A percentile compares a stretch with the other conserved stretches of the same genome.
Evolutionary conservation across 37 sponge, comb jelly and placozoan genomes (phyloP).

Genomic region (Petrosia ficiformis): DNA sequence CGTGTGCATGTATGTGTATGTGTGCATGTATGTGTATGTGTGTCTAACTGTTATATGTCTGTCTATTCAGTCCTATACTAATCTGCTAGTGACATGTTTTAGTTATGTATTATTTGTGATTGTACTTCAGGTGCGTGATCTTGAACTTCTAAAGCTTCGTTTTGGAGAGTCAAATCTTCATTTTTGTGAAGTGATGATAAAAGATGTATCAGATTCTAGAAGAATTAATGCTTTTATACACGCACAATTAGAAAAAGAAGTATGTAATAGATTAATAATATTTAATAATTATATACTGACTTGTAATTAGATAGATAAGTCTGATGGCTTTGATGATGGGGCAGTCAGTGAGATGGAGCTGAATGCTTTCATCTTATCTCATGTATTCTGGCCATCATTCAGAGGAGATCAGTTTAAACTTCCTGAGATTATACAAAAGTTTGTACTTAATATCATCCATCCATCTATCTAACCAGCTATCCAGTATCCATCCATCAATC

Average conservation of each 20-base stretch:
- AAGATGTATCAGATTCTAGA: slow-evolving; percentile 86
- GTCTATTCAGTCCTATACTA: too few species aligned
- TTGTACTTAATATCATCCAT: neutral
- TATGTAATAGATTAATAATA: too few species aligned
- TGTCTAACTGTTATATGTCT: too few species aligned
- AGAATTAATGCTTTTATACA: slow-evolving; percentile 52
- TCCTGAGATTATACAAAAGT: slow-evolving; percentile 65
- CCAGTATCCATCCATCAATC: too few species aligned
- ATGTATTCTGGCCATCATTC: slow-evolving; percentile 91
- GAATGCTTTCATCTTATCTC: slow-evolving; percentile 82
- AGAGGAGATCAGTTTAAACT: slow-evolving; percentile 73
- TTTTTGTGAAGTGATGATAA: slow-evolving; percentile 93
- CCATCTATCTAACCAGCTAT: too few species aligned
- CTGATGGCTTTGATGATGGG: neutral
- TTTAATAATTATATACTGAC: too few species aligned
- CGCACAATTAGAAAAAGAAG: slow-evolving; percentile 14
- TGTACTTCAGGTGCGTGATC: slow-evolving; percentile 70
- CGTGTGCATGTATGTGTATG: too few species aligned
- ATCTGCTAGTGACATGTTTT: neutral
- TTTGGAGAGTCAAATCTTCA: slow-evolving; percentile 90
- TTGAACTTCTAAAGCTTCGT: slow-evolving; percentile 80
- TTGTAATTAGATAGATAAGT: too few species aligned
- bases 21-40: too few species aligned
- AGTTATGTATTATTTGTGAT: neutral
- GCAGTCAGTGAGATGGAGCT: slow-evolving; percentile 22